These are phyloP conservation scores for Podarcis cretensis DNA, from an alignment of 2,113 vertebrate species.

Conservation along the genomic window DNA sequence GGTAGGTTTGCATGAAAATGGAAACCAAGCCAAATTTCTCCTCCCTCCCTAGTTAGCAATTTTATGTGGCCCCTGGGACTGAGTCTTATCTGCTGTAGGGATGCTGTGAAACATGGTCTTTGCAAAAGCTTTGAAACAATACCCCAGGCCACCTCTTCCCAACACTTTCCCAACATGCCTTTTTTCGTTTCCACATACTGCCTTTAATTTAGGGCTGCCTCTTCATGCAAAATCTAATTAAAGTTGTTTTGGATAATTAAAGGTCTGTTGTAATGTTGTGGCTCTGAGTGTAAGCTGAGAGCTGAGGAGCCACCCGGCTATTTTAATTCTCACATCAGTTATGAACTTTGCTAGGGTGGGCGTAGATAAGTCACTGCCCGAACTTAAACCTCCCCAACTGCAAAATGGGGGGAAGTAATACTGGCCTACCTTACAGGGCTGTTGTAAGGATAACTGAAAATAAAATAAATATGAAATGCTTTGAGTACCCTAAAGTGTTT, in stretches of 20 bases:
- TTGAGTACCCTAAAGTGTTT: not conserved
- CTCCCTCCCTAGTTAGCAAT: too few relatives aligned
- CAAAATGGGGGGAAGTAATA: not conserved
- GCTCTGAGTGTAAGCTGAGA: not conserved
- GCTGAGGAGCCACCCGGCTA: not conserved
- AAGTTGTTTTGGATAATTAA: not conserved
- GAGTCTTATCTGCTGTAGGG: not conserved
- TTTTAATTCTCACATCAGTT: not conserved
- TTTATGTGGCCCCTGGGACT: not conserved
- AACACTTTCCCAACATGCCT: not conserved
- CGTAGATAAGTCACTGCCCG: not conserved
- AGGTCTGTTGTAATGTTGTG: not conserved
- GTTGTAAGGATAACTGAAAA: conserved; percentile 15
- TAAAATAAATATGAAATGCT: not conserved
- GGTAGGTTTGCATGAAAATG: too few relatives aligned
- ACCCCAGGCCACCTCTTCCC: not conserved
- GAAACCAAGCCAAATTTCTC: too few relatives aligned
- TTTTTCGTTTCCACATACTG: not conserved
- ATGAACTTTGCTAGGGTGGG: not conserved
- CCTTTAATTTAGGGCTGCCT: not conserved
- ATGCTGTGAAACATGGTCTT: not conserved
- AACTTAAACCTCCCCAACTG: not conserved
- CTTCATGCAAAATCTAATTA: not conserved
- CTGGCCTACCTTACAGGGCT: conserved; percentile 13
- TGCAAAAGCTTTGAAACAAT: not conserved